Evolutionary conservation across 2,113 vertebrate species (phyloP).

Genomic region (Rhinopomastus cyanomelas): DNA sequence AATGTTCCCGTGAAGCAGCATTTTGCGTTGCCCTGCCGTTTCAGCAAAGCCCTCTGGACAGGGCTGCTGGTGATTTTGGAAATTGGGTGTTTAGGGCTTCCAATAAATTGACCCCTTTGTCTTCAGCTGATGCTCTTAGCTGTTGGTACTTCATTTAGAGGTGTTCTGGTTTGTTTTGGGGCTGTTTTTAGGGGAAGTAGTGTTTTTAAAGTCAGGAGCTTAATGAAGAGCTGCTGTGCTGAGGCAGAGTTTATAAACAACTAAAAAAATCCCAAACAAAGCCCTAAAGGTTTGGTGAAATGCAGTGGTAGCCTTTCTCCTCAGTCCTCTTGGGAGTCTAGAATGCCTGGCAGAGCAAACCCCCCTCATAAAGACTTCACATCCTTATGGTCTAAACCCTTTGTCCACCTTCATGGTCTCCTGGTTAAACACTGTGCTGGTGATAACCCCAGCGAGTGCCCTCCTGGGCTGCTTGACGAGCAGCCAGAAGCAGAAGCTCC

Average conservation of each 20-base stretch:
- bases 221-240: background rate
- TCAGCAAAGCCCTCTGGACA: rapidly evolving
- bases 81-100: background rate
- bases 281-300: background rate
- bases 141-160: background rate
- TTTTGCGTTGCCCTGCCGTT: background rate
- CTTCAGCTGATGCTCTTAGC: background rate
- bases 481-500: background rate
- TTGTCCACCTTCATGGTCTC: background rate
- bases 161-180: rapidly evolving
- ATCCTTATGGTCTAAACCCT: background rate
- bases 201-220: background rate
- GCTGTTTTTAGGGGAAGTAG: background rate
- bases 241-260: background rate
- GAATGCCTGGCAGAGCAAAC: background rate
- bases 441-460: background rate
- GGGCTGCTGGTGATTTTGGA: background rate
- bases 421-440: background rate
- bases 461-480: background rate
- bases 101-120: background rate
- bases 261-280: background rate
- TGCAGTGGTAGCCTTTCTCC: background rate
- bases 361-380: background rate
- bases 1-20: background rate
- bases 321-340: background rate